Percentiles rank a stretch among this genome's conserved stretches.
phyloP scores from a whole-genome alignment of 2,113 vertebrate genomes.

The Pionites leucogaster region DNA sequence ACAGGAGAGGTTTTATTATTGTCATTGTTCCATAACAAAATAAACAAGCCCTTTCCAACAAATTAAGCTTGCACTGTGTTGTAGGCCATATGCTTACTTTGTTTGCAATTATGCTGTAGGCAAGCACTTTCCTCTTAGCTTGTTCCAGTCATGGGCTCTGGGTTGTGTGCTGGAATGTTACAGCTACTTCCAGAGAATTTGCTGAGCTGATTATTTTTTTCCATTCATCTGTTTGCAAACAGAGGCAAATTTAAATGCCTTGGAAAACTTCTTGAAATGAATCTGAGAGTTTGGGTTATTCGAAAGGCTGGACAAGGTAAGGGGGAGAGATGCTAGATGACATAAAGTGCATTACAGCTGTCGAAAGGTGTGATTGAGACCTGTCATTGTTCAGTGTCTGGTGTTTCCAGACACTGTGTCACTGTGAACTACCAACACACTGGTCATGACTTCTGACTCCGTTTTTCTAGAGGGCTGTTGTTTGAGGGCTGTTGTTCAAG shows the following conservation, averaged over 20 bases:
- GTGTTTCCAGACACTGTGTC: not conserved
- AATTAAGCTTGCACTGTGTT: not conserved
- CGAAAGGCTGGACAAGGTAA: not conserved
- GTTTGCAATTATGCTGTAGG: constrained; percentile 23
- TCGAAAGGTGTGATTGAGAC: not conserved
- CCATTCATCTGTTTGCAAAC: constrained; percentile 52
- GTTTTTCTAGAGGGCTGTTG: not conserved
- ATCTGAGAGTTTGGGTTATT: not conserved
- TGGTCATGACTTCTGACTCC: not conserved
- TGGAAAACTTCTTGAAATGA: constrained; percentile 7
- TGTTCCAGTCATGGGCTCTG: not conserved
- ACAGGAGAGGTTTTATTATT: not conserved
- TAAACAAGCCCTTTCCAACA: not conserved
- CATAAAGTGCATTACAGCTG: not conserved
- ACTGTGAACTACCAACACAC: not conserved
- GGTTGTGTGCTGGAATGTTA: not conserved
- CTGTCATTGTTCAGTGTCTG: rapidly evolving
- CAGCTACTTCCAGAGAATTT: not conserved
- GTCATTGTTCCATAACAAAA: not conserved
- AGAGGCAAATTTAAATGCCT: not conserved
- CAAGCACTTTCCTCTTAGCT: not conserved
- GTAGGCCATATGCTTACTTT: not conserved
- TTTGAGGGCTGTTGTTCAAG: not conserved
- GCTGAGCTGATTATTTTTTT: constrained; percentile 30
- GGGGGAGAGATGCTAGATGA: not conserved